phyloP scores from a whole-genome alignment of 2,797 vertebrate species.

The Clamator glandarius region DNA sequence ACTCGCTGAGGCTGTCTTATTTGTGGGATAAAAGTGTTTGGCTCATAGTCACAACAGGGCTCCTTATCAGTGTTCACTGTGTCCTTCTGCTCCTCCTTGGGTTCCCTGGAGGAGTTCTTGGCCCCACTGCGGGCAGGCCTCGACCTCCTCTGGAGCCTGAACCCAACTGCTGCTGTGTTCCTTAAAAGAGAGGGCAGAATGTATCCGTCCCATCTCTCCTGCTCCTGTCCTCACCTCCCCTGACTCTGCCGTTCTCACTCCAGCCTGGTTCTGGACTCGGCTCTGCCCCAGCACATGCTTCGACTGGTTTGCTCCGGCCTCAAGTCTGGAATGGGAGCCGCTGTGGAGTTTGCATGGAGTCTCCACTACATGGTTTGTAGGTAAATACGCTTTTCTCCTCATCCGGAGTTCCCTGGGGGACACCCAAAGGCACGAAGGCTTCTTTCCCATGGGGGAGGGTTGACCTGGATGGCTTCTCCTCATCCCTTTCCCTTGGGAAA shows the following conservation, averaged over 20 bases:
- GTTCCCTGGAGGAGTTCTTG: no score
- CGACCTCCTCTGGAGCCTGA: no score
- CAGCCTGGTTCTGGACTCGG: slow-evolving; percentile 85
- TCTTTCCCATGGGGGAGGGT: accelerated
- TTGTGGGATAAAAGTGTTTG: no score
- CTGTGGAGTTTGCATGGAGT: slow-evolving; percentile 94
- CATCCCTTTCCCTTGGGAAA: neutral
- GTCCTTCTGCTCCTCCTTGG: no score
- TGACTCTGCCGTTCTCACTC: slow-evolving; percentile 17
- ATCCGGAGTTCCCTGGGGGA: neutral
- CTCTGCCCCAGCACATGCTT: slow-evolving; percentile 84
- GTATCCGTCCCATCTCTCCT: neutral
- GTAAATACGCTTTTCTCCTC: slow-evolving; percentile 67
- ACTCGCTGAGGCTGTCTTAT: no score
- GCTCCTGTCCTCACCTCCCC: neutral
- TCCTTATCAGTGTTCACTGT: no score
- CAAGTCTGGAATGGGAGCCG: slow-evolving; percentile 82
- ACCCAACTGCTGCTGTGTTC: no score
- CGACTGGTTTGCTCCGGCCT: slow-evolving; percentile 80
- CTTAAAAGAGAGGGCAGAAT: no score
- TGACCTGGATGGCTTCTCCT: neutral
- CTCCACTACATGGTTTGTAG: slow-evolving; percentile 92
- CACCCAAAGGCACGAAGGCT: neutral
- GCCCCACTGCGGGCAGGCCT: no score
- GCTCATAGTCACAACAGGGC: no score